Base-by-base conservation (phyloP, 1,140 invertebrate genomes). In the Ooceraea biroi region DNA sequence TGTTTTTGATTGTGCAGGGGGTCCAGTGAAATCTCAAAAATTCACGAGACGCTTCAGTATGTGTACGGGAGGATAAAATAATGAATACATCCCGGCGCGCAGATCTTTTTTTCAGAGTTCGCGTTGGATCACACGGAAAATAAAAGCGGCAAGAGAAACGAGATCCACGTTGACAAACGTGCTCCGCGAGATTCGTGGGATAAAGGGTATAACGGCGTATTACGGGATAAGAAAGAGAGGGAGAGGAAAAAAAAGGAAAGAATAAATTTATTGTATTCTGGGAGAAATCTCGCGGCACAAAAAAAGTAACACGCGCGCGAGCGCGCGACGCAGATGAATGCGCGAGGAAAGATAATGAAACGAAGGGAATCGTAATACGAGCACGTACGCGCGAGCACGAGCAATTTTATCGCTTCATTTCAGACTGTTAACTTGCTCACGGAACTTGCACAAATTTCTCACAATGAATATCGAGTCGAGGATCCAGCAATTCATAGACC, bases 141-240 rank as follows among this genome's bases (percentile, higher is more conserved):
- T 80, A 80, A 71, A 80, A 80, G 30, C 61, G 19, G 46, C 52
- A 66, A 41, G 41, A 48, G 25, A 30, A 71, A 58, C 52, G 25
- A 71, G 27, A 78, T 78, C 36, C 76, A 68, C 63, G 76, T 78
- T 78, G 68, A 71, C 65, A 69, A 80, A 69, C 52, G 76, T 71
- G 76, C 52, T 57, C 65, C 12, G 25, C 50, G 63, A 80, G 76
- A 80, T 69, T 71, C 65, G 76, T 46, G 65, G 65, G 52, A 80
- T 80, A 71, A 80, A 58, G 65, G 65, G 57, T 69, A 69, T 55
- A 68, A 78, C 65, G 65, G 65, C 65, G 52, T 36, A 80, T 69
- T 80, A 80, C 78, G 83, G 74, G 72, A 63, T 85, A 68, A 85
- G 83, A 85, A 83, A 77, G 41, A 68, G 46, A 14, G 57, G 30